Evolutionary conservation across 2,113 vertebrate genomes (phyloP).

Genomic region (Boleophthalmus pectinirostris): DNA sequence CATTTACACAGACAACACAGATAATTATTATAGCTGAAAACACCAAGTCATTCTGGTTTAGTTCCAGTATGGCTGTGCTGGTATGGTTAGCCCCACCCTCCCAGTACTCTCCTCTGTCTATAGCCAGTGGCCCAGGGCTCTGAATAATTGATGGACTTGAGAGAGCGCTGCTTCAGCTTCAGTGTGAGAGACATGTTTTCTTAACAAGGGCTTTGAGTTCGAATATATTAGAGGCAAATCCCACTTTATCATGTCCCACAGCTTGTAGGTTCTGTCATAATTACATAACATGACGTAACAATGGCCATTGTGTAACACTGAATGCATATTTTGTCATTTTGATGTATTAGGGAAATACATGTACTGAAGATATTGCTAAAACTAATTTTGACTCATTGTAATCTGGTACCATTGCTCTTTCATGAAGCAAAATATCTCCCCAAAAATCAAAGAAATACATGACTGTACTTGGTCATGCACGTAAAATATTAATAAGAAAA

Average conservation of each 20-base stretch:
- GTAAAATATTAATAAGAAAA: too few species aligned
- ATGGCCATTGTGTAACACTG: neutral
- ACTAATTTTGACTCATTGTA: too few species aligned
- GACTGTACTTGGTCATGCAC: too few species aligned
- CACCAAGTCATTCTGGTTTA: constrained; percentile 12
- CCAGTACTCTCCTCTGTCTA: constrained; percentile 47
- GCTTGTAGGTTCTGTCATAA: neutral
- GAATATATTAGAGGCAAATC: neutral
- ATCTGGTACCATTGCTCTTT: too few species aligned
- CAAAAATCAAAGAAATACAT: too few species aligned
- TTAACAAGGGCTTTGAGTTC: constrained; percentile 55
- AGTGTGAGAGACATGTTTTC: constrained; percentile 53
- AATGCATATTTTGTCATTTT: too few species aligned
- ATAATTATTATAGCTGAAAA: constrained; percentile 4
- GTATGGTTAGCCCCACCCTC: constrained; percentile 23
- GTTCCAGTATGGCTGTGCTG: constrained; percentile 4
- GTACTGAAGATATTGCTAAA: too few species aligned
- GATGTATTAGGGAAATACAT: too few species aligned
- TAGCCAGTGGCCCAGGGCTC: constrained; percentile 56
- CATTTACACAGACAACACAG: neutral
- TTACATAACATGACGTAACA: neutral
- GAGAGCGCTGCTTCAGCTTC: constrained; percentile 50
- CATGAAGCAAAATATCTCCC: too few species aligned
- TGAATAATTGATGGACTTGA: constrained; percentile 76
- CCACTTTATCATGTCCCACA: neutral